phyloP scores from a whole-genome alignment of 2,797 vertebrate species.

The Periparus ater region DNA sequence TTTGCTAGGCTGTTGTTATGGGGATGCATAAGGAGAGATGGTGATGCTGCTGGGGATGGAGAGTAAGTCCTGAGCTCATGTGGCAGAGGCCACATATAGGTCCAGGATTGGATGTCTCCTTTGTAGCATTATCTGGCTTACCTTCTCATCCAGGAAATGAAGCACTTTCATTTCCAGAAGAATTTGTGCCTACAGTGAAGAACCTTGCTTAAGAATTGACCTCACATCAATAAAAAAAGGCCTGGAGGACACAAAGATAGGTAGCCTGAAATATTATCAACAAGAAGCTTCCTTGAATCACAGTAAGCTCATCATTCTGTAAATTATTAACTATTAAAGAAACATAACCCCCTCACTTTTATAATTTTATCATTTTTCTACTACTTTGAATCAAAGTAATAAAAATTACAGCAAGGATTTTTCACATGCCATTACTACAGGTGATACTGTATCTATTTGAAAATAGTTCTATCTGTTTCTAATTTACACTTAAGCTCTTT shows the following conservation, averaged over 20 bases:
- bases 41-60: neutral
- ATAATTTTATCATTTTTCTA: neutral
- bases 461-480: neutral
- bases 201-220: neutral
- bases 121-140: neutral
- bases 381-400: neutral
- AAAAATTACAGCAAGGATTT: neutral
- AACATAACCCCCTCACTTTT: neutral
- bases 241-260: neutral
- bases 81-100: neutral
- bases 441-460: neutral
- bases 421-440: neutral
- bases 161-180: neutral
- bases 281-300: neutral
- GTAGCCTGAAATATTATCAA: neutral
- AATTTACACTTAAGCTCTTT: neutral
- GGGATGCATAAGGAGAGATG: neutral
- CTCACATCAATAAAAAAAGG: neutral
- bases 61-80: neutral
- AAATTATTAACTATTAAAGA: neutral
- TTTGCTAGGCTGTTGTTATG: neutral
- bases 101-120: neutral
- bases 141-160: neutral
- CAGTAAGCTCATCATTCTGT: neutral
- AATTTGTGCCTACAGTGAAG: neutral